Percentiles rank a stretch among this genome's conserved stretches.
These are phyloP conservation scores for Andrena haemorrhoa DNA, from an alignment of 2,888 invertebrate genomes.

Conservation along the genomic window DNA sequence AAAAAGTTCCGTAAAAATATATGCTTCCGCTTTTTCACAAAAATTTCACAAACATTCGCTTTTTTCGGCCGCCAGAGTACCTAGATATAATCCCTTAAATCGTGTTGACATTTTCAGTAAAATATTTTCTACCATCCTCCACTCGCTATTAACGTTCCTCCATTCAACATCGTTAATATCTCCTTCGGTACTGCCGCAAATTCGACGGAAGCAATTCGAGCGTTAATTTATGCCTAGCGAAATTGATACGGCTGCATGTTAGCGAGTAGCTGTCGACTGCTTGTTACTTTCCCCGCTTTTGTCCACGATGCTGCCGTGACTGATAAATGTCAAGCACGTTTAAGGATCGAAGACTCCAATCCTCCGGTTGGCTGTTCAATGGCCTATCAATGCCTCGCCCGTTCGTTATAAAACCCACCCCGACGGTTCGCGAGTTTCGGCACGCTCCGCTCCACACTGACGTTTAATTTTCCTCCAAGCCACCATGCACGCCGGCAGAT, in stretches of 20 bases:
- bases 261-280: not conserved
- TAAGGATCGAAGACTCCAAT: conserved; percentile 22
- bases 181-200: not conserved
- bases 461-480: conserved; percentile 65
- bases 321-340: conserved; percentile 35
- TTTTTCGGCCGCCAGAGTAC: too few species aligned
- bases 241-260: not conserved
- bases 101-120: too few species aligned
- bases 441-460: conserved; percentile 52
- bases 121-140: not conserved
- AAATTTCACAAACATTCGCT: too few species aligned
- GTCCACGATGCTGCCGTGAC: not conserved
- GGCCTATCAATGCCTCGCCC: conserved; percentile 46
- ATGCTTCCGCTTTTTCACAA: too few species aligned
- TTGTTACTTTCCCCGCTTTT: conserved; percentile 16
- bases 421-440: conserved; percentile 46
- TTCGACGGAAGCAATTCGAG: not conserved
- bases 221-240: conserved; percentile 5
- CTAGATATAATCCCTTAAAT: too few species aligned
- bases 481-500: conserved; percentile 41
- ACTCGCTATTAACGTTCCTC: not conserved
- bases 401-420: conserved; percentile 53
- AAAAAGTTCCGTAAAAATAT: too few species aligned
- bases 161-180: not conserved
- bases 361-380: conserved; percentile 29